phyloP scores from a whole-genome alignment of 2,797 vertebrate genomes.

The Sardinella longiceps region DNA sequence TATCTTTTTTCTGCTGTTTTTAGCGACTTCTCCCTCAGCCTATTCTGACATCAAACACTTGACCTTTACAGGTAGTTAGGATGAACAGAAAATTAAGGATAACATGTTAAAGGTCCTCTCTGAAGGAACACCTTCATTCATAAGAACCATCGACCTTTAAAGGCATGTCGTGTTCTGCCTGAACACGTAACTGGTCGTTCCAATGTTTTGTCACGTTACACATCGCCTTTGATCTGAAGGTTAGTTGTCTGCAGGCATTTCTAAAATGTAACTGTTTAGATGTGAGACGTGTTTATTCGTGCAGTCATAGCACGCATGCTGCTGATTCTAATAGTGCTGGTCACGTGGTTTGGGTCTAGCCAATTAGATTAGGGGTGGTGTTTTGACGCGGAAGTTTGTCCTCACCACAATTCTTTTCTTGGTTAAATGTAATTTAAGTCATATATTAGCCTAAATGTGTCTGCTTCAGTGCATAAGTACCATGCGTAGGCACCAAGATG shows the following conservation, averaged over 20 bases:
- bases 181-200: not conserved
- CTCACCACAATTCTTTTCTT: not conserved
- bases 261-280: not conserved
- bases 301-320: not conserved
- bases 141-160: not conserved
- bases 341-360: not conserved
- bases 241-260: not conserved
- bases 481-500: not conserved
- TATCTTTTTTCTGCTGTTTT: too few species aligned
- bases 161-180: not conserved
- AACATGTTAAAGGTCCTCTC: too few species aligned
- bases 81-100: too few species aligned
- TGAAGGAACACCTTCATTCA: not conserved
- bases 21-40: too few species aligned
- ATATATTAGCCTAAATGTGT: not conserved
- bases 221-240: not conserved
- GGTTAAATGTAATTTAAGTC: not conserved
- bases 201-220: not conserved
- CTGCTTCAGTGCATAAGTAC: too few species aligned
- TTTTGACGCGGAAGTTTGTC: not conserved
- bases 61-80: too few species aligned
- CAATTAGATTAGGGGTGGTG: not conserved
- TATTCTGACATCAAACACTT: too few species aligned
- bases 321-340: not conserved
- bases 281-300: not conserved